Percentiles rank a stretch among this genome's conserved stretches.
phyloP scores from a whole-genome alignment of 2,113 vertebrate species.

The Myrmecophaga tridactyla region DNA sequence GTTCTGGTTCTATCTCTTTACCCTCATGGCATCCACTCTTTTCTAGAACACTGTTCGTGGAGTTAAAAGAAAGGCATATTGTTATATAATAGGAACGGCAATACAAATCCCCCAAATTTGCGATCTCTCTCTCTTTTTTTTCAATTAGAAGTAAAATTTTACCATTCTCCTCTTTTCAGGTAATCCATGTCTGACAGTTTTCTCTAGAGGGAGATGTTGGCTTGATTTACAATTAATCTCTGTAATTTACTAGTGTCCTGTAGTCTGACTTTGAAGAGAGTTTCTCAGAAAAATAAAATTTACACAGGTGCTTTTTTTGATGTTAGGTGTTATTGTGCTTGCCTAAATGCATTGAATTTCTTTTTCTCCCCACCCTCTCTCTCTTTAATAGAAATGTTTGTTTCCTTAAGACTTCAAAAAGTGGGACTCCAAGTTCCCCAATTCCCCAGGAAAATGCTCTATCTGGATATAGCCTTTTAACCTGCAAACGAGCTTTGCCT shows the following conservation, averaged over 20 bases:
- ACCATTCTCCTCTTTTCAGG: neutral
- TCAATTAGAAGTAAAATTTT: neutral
- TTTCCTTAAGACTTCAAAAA: conserved; percentile 83
- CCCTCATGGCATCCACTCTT: neutral
- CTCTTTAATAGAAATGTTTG: conserved; percentile 81
- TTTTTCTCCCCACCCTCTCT: conserved; percentile 43
- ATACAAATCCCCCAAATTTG: neutral
- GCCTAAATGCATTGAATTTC: neutral
- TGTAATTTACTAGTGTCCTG: neutral
- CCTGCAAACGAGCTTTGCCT: conserved; percentile 79
- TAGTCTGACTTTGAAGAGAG: neutral
- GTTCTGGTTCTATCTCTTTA: neutral
- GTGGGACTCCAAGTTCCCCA: conserved; percentile 73
- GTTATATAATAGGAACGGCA: neutral
- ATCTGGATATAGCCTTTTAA: conserved; percentile 83
- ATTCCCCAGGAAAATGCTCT: conserved; percentile 66
- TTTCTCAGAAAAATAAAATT: conserved; percentile 41
- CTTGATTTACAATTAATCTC: conserved; percentile 32
- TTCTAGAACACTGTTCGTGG: neutral
- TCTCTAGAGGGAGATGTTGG: neutral
- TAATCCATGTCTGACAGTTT: neutral
- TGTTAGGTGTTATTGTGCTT: neutral
- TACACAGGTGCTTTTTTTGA: neutral
- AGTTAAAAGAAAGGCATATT: neutral
- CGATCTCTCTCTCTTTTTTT: neutral